phyloP scores from a whole-genome alignment of 1,140 invertebrate species.

The Agrilus planipennis region DNA sequence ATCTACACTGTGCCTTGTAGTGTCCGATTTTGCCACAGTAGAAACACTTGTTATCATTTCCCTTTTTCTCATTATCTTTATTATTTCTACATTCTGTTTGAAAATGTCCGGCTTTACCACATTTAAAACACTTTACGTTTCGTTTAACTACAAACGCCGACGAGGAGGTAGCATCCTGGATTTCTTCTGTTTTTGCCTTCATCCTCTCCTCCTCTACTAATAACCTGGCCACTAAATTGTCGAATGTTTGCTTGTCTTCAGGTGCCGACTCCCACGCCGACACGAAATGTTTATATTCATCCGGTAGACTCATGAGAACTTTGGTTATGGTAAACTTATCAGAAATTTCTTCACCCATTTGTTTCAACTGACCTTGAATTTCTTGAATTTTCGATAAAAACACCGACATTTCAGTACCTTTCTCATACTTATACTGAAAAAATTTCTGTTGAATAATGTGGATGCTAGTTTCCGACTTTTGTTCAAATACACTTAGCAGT shows the following conservation, averaged over 20 bases:
- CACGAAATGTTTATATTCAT: conserved; percentile 12
- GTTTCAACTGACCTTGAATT: conserved; percentile 13
- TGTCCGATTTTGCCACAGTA: background rate
- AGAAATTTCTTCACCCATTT: conserved; percentile 18
- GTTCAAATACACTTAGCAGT: conserved; percentile 27
- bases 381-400: conserved; percentile 16
- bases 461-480: conserved; percentile 27
- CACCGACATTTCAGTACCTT: conserved; percentile 12
- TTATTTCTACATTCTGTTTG: conserved; percentile 1
- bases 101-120: conserved; percentile 8
- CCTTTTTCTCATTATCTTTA: conserved; percentile 7
- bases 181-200: conserved; percentile 9
- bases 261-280: conserved; percentile 24
- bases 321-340: conserved; percentile 26
- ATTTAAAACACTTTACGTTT: too few relatives aligned
- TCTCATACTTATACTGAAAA: conserved; percentile 17
- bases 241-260: conserved; percentile 22
- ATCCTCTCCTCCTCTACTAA: conserved; percentile 26
- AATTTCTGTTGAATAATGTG: conserved; percentile 30
- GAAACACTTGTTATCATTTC: background rate
- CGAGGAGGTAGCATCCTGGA: conserved; percentile 3
- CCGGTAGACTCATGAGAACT: conserved; percentile 24
- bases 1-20: background rate
- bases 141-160: too few relatives aligned
- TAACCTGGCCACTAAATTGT: conserved; percentile 24